A percentile compares a stretch with the other conserved stretches of the same genome.
phyloP scores from a whole-genome alignment of 2,888 invertebrate genomes.

The Gandaritis pyraliata region DNA sequence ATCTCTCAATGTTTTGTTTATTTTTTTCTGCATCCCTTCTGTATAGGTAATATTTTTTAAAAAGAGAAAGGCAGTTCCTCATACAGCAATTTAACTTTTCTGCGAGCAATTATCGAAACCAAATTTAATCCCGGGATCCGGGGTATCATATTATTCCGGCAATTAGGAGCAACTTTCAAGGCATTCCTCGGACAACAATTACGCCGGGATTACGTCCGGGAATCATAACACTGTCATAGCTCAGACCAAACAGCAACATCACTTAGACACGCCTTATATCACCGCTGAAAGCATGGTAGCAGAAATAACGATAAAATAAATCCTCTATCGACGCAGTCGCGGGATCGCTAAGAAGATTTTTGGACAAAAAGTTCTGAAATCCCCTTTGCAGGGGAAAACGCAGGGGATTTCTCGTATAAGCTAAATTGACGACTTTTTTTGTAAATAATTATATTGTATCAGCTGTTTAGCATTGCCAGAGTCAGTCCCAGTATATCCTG shows the following conservation, averaged over 20 bases:
- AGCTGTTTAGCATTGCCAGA: conserved; percentile 17
- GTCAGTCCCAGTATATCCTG: conserved; percentile 63
- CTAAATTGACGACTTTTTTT: too few relatives aligned
- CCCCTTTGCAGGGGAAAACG: too few relatives aligned
- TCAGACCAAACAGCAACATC: not conserved
- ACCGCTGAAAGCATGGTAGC: too few relatives aligned
- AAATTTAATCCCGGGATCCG: conserved; percentile 54
- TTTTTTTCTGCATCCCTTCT: too few relatives aligned
- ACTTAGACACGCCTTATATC: not conserved
- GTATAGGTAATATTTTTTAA: too few relatives aligned
- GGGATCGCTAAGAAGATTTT: too few relatives aligned
- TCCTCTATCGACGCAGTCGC: too few relatives aligned
- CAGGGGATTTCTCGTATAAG: too few relatives aligned
- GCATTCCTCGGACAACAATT: conserved; percentile 79
- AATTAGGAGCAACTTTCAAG: conserved; percentile 70
- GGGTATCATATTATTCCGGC: conserved; percentile 51
- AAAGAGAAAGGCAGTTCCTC: conserved; percentile 12
- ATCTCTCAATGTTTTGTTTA: too few relatives aligned
- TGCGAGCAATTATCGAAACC: conserved; percentile 39
- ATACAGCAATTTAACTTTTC: conserved; percentile 31
- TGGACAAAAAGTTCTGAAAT: too few relatives aligned
- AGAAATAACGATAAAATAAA: too few relatives aligned
- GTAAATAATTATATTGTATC: not conserved
- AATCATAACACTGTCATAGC: conserved; percentile 65
- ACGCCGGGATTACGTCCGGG: conserved; percentile 72